These are phyloP conservation scores for Odontothrips loti DNA, from an alignment of 2,888 invertebrate genomes.

Conservation along the genomic window DNA sequence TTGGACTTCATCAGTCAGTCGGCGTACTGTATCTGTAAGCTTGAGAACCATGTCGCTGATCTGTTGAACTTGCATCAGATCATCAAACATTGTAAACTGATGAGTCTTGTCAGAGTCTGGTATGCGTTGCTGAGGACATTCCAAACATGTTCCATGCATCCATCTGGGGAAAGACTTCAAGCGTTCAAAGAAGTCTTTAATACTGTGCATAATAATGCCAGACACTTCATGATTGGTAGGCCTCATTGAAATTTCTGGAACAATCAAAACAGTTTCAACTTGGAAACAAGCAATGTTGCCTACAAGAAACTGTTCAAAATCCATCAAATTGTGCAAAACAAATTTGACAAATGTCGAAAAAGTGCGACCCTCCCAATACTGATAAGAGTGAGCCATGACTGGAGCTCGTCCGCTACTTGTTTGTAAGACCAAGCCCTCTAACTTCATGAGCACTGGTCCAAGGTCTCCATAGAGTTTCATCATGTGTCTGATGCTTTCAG, in stretches of 20 bases:
- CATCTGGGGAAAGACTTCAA: slow-evolving; percentile 75
- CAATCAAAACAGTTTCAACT: slow-evolving; percentile 68
- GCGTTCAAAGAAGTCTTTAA: slow-evolving; percentile 71
- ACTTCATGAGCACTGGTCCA: slow-evolving; percentile 75
- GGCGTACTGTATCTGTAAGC: slow-evolving; percentile 64
- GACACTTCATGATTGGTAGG: slow-evolving; percentile 74
- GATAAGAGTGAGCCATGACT: slow-evolving; percentile 73
- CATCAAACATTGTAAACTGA: slow-evolving; percentile 73
- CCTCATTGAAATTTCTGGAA: slow-evolving; percentile 69
- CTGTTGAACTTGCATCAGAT: slow-evolving; percentile 65
- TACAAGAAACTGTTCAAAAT: slow-evolving; percentile 58
- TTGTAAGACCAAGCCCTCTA: slow-evolving; percentile 78
- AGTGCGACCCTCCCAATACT: slow-evolving; percentile 75
- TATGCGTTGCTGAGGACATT: slow-evolving; percentile 61
- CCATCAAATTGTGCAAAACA: slow-evolving; percentile 65
- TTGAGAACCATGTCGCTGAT: slow-evolving; percentile 63
- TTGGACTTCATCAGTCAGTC: slow-evolving; percentile 61
- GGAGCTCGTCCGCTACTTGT: slow-evolving; percentile 69
- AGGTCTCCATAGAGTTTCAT: slow-evolving; percentile 71
- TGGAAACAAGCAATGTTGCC: slow-evolving; percentile 64
- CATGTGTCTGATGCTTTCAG: slow-evolving; percentile 63
- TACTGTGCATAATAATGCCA: slow-evolving; percentile 67
- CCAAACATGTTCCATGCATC: slow-evolving; percentile 77
- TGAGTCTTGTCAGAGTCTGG: slow-evolving; percentile 58
- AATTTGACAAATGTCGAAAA: slow-evolving; percentile 64